Evolutionary conservation across 1,140 invertebrate species (phyloP), one percentile per base, ranked within the genome.

Genomic region (Anastrepha obliqua): DNA sequence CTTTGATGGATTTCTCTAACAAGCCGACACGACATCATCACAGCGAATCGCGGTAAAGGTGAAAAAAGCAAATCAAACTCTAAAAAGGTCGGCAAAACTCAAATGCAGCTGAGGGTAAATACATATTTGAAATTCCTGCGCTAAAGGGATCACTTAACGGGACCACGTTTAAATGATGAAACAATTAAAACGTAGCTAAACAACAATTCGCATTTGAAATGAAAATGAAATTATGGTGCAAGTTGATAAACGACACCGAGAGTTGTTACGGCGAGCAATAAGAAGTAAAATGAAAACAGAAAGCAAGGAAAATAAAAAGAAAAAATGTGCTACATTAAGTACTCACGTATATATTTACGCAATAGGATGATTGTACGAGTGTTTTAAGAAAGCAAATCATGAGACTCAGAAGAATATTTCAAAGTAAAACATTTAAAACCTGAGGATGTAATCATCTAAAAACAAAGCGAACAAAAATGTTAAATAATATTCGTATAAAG

Each of bases 1-100:
- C 13, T 74, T 74, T 74, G 67, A 74, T 74, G 67, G 67, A 74
- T 74, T 74, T 74, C 67, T 74, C 67, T 74, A 74, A 74, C 67
- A 74, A 74, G 67, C 67, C 67, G 67, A 44, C 67, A 44, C 42
- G 67, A 74, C 67, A 74, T 74, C 67, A 74, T 74, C 44, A n/a
- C 20, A 47, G 67, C 17, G 67, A 74, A 74, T n/a, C n/a, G 9
- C 39, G 20, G 39, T 29, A 62, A 17, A 13, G 67, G 67, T 42
- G 67, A 74, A 39, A 39, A 74, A 47, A 17, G 39, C 65, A 47
- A 47, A n/a, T 13, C 42, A 74, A 11, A 62, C 17, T 4, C 15
- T 2, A 62, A 62, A 62, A 62, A n/a, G 60, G 60, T 62, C 60
- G 17, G 3, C 15, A 13, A 62, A n/a, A 62, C 8, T 62, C 60